A percentile compares a stretch with the other conserved stretches of the same genome.
phyloP scores from a whole-genome alignment of 1,140 invertebrate genomes.

The Melipona quadrifasciata region DNA sequence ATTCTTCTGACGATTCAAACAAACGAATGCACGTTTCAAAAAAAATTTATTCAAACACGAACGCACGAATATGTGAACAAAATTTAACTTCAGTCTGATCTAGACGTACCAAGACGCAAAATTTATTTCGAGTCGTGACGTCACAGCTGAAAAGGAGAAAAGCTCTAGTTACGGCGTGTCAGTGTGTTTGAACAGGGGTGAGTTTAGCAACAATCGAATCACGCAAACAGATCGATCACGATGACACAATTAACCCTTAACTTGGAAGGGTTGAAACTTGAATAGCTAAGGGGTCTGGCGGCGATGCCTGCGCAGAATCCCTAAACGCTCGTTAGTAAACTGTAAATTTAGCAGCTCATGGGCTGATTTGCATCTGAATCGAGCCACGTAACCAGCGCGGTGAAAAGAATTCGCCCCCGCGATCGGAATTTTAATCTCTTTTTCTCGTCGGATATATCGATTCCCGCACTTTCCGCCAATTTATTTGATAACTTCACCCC shows the following conservation, averaged over 20 bases:
- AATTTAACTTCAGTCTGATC: too few relatives aligned
- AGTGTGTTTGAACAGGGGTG: neutral
- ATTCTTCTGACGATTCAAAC: neutral
- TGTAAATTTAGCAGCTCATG: constrained; percentile 47
- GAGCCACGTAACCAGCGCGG: constrained; percentile 4
- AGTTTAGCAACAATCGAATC: constrained; percentile 11
- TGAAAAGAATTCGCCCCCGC: neutral
- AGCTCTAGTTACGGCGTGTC: neutral
- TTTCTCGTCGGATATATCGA: neutral
- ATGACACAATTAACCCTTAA: constrained; percentile 66
- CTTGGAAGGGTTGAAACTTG: constrained; percentile 62
- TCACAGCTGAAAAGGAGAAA: neutral
- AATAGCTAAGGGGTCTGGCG: constrained; percentile 60
- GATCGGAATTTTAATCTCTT: constrained; percentile 7
- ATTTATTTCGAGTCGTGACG: too few relatives aligned
- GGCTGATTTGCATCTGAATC: constrained; percentile 52
- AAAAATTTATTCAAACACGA: too few relatives aligned
- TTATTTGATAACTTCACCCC: neutral
- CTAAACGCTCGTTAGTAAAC: constrained; percentile 63
- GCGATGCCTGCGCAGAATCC: constrained; percentile 56
- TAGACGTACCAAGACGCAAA: too few relatives aligned
- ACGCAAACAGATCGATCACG: constrained; percentile 65
- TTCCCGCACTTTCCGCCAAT: neutral
- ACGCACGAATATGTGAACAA: too few relatives aligned
- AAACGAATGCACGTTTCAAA: too few relatives aligned